Conservation (phyloP, 2,113 vertebrate species). For the Donacobius atricapilla region DNA sequence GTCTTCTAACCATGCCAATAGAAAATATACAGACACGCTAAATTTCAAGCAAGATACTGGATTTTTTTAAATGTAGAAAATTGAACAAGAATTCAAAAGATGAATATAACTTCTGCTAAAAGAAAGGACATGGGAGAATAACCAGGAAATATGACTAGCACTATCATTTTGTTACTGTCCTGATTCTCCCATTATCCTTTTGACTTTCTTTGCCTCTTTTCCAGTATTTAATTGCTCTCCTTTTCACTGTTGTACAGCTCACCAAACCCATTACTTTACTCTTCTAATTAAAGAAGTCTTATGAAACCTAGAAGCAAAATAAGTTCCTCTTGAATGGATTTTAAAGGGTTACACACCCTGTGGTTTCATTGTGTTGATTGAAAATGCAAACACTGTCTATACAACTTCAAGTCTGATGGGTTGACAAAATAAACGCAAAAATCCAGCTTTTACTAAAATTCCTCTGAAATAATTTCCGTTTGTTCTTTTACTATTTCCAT, state of each 20-base stretch:
- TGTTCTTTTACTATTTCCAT: background rate
- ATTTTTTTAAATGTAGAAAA: background rate
- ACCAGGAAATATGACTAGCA: background rate
- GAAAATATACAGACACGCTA: background rate
- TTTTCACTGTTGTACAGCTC: background rate
- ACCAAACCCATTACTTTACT: background rate
- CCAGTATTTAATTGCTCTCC: background rate
- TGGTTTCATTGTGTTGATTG: background rate
- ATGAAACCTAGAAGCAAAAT: background rate
- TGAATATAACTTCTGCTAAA: background rate
- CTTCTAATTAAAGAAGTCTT: background rate
- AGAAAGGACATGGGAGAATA: background rate
- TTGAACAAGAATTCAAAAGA: background rate
- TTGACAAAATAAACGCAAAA: background rate
- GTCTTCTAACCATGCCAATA: background rate
- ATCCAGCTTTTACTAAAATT: background rate
- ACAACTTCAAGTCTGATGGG: background rate
- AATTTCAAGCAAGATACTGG: background rate
- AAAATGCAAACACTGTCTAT: background rate
- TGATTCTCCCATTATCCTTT: background rate
- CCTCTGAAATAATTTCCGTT: background rate
- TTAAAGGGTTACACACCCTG: accelerated
- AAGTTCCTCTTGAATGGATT: background rate
- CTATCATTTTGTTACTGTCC: background rate
- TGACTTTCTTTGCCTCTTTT: background rate